Percentiles rank a stretch among this genome's conserved stretches.
Conservation (phyloP, 2,113 vertebrate genomes). For the Tylochromis polylepis region DNA sequence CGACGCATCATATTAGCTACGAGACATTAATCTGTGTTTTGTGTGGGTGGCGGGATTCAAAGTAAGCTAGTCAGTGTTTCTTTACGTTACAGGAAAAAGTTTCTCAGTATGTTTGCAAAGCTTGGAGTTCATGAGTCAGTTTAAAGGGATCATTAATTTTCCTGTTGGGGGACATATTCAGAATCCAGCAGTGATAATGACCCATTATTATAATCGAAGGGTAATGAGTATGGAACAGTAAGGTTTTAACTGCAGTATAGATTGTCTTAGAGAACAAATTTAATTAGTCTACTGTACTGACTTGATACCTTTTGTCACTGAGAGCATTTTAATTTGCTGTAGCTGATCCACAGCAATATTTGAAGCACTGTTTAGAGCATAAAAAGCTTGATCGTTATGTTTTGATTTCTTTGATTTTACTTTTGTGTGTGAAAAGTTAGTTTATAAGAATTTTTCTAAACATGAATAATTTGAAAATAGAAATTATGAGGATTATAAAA, state of each 20-base stretch:
- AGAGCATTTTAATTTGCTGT: not conserved
- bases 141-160: slow-evolving; percentile 37
- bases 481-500: no score
- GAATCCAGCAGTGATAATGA: slow-evolving; percentile 26
- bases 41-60: not conserved
- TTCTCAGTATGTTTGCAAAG: not conserved
- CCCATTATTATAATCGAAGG: slow-evolving; percentile 43
- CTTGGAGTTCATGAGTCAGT: slow-evolving; percentile 4
- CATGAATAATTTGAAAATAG: not conserved
- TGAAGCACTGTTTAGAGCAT: not conserved
- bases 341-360: not conserved
- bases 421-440: not conserved
- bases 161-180: slow-evolving; percentile 7
- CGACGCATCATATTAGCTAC: not conserved
- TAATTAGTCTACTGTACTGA: slow-evolving; percentile 38
- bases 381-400: not conserved
- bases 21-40: not conserved
- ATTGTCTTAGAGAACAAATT: slow-evolving; percentile 35
- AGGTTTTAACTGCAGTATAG: slow-evolving; percentile 30
- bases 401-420: not conserved
- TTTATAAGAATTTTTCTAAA: not conserved
- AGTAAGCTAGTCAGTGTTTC: not conserved
- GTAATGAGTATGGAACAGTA: slow-evolving; percentile 37
- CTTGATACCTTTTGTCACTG: not conserved
- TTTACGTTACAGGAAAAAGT: not conserved